Percentiles rank a stretch among this genome's conserved stretches.
These are phyloP conservation scores for Aptenodytes patagonicus DNA, from an alignment of 2,113 vertebrate genomes.

Conservation along the genomic window DNA sequence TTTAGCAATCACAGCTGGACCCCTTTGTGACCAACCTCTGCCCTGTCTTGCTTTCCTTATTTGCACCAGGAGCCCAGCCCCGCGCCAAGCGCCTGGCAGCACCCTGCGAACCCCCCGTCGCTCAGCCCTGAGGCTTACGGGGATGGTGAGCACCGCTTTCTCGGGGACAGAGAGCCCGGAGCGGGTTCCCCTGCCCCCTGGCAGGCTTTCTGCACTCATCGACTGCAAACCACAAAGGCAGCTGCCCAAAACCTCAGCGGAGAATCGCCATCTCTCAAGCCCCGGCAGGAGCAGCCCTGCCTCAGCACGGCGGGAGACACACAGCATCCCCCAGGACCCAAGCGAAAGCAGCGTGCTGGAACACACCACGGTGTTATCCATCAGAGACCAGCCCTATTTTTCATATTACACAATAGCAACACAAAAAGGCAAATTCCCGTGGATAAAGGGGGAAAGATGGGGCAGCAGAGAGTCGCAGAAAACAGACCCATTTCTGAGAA, in stretches of 20 bases:
- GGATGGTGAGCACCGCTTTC: rapidly evolving
- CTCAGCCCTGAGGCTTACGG: not conserved
- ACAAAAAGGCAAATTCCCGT: not conserved
- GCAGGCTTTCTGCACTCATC: not conserved
- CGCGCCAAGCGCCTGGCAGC: rapidly evolving
- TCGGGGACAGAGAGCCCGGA: not conserved
- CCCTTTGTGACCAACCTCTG: not conserved
- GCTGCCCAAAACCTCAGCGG: slow-evolving; percentile 4
- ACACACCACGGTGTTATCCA: not conserved
- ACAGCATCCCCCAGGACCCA: not conserved
- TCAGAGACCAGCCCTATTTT: not conserved
- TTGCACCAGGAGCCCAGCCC: not conserved
- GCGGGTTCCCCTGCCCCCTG: not conserved
- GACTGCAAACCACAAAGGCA: slow-evolving; percentile 16
- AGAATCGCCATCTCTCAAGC: not conserved
- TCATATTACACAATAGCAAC: not conserved
- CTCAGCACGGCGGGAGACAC: not conserved
- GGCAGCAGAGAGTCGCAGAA: not conserved
- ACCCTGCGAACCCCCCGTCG: not conserved
- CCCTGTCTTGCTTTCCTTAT: not conserved
- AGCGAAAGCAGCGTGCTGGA: not conserved
- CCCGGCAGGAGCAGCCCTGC: not conserved
- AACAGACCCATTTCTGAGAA: not conserved
- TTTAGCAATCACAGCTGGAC: not conserved
- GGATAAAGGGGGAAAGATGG: not conserved